Base-by-base conservation (phyloP, 2,888 invertebrate genomes). In the Cacoxenus indagator region DNA sequence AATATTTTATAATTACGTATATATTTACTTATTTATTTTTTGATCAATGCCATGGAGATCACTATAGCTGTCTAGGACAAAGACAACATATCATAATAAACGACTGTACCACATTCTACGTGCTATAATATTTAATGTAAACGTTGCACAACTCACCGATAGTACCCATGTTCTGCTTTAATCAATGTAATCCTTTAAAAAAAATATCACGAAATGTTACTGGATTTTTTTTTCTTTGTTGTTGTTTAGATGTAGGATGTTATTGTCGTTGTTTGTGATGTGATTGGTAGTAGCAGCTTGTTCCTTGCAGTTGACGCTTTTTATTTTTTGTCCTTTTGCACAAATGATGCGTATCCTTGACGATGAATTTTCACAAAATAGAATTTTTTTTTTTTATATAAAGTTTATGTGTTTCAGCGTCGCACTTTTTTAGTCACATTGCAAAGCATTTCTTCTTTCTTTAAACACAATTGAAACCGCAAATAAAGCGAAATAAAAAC, bases 361-460 rank as follows among this genome's bases (percentile, higher is more conserved):
- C n/a, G 9, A 8, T 48, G 11, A 17, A 6, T 48, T 48, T n/a
- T 17, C 6, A 14, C 48, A 48, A 14, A n/a, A n/a, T n/a, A n/a
- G n/a, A 4, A 64, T 64, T 17, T 27, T 59, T 69, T 66, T 61
- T 31, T 1, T 70, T 66, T 70, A 24, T 68, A 64, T 51, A 65
- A 68, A 73, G 37, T n/a, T n/a, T n/a, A 82, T 70, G 68, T 68
- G 67, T 73, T 37, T 37, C 8, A 37, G 45, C 11, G 14, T 24
- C 65, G 70, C 83, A 82, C 78, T 76, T 75, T 66, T 51, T 76
- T 66, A 83, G 84, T 80, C 80, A 80, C 80, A 80, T 80, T 80
- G 84, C 80, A 83, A 80, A 72, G 62, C 67, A 31, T 24, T 68
- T 66, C 27, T 46, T 62, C 31, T 57, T 14, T 62, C 31, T 57